Evolutionary conservation across 2,888 invertebrate species (phyloP).

Genomic region (Trissoscelio sp.): DNA sequence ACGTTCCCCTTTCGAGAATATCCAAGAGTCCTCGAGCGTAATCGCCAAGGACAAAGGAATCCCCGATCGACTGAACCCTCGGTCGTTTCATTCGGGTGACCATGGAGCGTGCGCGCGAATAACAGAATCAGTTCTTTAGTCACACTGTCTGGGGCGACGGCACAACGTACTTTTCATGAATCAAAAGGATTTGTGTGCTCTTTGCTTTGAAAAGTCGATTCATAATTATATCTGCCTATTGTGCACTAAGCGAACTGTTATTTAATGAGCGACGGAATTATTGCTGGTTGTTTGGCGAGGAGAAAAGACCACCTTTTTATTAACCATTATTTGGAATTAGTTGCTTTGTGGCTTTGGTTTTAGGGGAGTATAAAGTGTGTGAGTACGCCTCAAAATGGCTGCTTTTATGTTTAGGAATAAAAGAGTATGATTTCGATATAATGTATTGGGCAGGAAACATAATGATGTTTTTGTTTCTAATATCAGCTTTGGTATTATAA

Average conservation of each 20-base stretch:
- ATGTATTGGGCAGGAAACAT: too few relatives aligned
- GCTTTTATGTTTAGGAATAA: too few relatives aligned
- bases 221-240: slow-evolving; percentile 38
- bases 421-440: too few relatives aligned
- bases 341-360: background rate
- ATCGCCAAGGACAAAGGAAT: slow-evolving; percentile 54
- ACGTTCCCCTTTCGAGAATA: slow-evolving; percentile 32
- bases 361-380: too few relatives aligned
- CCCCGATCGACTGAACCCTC: slow-evolving; percentile 16
- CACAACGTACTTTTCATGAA: slow-evolving; percentile 35
- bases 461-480: too few relatives aligned
- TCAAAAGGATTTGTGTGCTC: slow-evolving; percentile 26
- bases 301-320: too few relatives aligned
- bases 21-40: slow-evolving; percentile 32
- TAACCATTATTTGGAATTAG: background rate
- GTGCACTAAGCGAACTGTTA: slow-evolving; percentile 13
- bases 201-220: slow-evolving; percentile 8
- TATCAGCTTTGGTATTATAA: too few relatives aligned
- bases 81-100: slow-evolving; percentile 25
- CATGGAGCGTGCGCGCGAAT: slow-evolving; percentile 20
- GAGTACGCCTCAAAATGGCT: too few relatives aligned
- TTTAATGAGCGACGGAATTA: slow-evolving; percentile 14
- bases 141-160: slow-evolving; percentile 20
- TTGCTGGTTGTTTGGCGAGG: slow-evolving; percentile 1
- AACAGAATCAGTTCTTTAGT: slow-evolving; percentile 41